phyloP scores from a whole-genome alignment of 2,797 vertebrate species.

The Sebastes elongatus region DNA sequence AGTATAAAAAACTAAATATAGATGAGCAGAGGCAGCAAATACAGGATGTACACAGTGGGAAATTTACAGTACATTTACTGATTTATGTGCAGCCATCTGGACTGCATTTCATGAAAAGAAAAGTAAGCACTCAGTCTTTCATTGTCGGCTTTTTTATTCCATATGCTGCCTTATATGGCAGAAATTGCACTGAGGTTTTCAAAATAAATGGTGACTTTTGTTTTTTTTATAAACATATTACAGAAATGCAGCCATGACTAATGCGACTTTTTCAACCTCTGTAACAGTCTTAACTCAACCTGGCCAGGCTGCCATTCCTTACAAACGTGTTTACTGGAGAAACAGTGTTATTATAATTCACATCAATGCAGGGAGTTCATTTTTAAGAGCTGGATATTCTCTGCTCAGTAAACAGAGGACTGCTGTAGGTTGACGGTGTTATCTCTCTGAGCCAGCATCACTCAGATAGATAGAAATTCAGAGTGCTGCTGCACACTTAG shows the following conservation, averaged over 20 bases:
- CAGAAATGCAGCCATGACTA: neutral
- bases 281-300: neutral
- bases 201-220: neutral
- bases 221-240: neutral
- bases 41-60: neutral
- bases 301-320: constrained; percentile 1
- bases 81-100: constrained; percentile 2
- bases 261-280: neutral
- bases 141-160: neutral
- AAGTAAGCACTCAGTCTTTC: neutral
- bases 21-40: neutral
- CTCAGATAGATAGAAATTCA: constrained; percentile 41
- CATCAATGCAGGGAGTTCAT: constrained; percentile 20
- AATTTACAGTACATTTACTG: constrained; percentile 8
- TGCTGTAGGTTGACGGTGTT: constrained; percentile 39
- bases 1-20: neutral
- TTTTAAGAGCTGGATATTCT: constrained; percentile 30
- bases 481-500: neutral
- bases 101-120: neutral
- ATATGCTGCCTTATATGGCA: neutral
- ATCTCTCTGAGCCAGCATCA: constrained; percentile 51
- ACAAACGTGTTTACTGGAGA: constrained; percentile 16
- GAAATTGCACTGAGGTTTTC: neutral
- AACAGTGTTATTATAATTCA: constrained; percentile 14
- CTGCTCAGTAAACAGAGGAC: constrained; percentile 35